Base-by-base conservation (phyloP, 2,797 vertebrate genomes). In the Falco novaeseelandiae region DNA sequence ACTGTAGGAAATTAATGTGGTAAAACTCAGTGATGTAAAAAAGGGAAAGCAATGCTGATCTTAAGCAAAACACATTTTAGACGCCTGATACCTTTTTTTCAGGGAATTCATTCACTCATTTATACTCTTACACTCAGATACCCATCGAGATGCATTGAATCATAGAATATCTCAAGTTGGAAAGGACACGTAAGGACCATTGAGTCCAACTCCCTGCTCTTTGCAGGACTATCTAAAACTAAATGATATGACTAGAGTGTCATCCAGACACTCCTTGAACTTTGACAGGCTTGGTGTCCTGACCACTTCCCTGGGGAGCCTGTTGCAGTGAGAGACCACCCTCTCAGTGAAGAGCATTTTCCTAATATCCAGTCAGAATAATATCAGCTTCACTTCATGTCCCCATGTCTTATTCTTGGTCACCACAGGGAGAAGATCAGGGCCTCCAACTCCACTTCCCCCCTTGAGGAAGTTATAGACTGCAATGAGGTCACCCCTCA, bases 391-490 rank as follows among this genome's bases (percentile, higher is more conserved):
- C 26, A 46, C 26, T 55, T 9, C 3, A 16, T 72, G 89, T 83
- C 14, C 76, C 4, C 1, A 40, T 63, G 6, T 80, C 22, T 7
- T 61, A 3, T 52, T 0, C 1, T 29, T 30, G 16, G 14, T 65
- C 21, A 36, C 21, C 40, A 51, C 14, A 62, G 10, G 65, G 20
- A 58, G 26, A 13, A 61, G 6, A 74, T 29, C 20, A 61, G 22
- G 14, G 71, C 3, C 12, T 76, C 9, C 1, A 4, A 5, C 8
- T 42, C 8, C 3, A 3, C 8, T 63, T 16, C 12, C 6, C 2
- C 1, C 4, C 27, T 46, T 67, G 16, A 48, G 25, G 49, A 65
- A 65, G 14, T 4, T 85, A 11, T 14, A 63, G n/a, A 26, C 32
- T 66, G 1, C 38, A 38, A 38, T 38, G 6, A 82, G 58, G 14